Conservation (phyloP, 2,113 vertebrate species). For the Calidris pygmaea region DNA sequence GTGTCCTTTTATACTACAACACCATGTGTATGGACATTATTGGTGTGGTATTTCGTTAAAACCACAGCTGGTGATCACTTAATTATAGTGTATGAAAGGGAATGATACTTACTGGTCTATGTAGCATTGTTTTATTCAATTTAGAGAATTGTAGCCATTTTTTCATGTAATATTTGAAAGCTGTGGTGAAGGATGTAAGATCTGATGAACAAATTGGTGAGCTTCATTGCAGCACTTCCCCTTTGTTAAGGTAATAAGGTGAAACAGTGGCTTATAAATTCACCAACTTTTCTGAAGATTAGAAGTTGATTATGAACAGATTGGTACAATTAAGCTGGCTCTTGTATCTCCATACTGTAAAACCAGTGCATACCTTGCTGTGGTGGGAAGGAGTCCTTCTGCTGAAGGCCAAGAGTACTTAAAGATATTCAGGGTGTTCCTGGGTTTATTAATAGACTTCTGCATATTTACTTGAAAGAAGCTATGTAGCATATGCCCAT, state of each 20-base stretch:
- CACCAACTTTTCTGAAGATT: not conserved
- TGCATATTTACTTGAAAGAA: not conserved
- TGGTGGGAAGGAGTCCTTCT: not conserved
- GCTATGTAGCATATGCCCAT: not conserved
- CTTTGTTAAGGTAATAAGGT: not conserved
- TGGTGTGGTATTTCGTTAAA: slow-evolving; percentile 9
- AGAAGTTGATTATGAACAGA: not conserved
- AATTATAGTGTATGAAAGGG: not conserved
- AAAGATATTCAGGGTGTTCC: not conserved
- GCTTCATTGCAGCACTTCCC: not conserved
- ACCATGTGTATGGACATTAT: not conserved
- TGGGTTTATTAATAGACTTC: not conserved
- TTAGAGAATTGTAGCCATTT: not conserved
- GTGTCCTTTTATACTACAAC: not conserved
- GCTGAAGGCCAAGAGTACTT: not conserved
- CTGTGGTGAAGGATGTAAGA: not conserved
- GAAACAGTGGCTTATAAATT: not conserved
- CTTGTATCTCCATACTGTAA: not conserved
- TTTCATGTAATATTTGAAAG: not conserved
- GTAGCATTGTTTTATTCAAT: not conserved
- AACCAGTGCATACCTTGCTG: not conserved
- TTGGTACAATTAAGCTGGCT: not conserved
- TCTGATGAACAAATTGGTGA: not conserved
- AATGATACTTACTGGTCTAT: not conserved
- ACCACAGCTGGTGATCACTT: not conserved